Conservation (phyloP, 1,140 invertebrate genomes). For the Sinonovacula constricta region DNA sequence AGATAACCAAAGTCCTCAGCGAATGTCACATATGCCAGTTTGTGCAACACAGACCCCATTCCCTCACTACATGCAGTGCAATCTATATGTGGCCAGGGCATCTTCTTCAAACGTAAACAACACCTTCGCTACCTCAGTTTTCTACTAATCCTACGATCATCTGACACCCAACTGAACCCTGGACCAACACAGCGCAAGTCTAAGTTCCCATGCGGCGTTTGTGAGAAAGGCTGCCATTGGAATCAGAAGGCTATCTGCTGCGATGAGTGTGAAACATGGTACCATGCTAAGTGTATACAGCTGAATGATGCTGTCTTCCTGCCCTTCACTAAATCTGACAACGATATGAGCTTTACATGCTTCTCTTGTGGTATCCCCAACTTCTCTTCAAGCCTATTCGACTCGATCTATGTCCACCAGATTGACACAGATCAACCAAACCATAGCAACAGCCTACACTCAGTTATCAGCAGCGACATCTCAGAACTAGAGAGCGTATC, state of each 20-base stretch:
- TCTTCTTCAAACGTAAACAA: conserved; percentile 21
- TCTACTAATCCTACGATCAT: conserved; percentile 10
- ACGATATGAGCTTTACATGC: conserved; percentile 4
- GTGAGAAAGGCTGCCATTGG: conserved; percentile 17
- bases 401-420: conserved; percentile 20
- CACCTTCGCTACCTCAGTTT: conserved; percentile 19
- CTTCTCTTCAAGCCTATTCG: conserved; percentile 7
- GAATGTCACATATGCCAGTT: conserved; percentile 12
- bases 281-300: conserved; percentile 12
- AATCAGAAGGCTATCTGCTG: not conserved
- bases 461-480: conserved; percentile 22
- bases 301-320: conserved; percentile 24
- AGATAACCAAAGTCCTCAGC: too few species aligned
- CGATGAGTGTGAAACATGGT: conserved; percentile 12
- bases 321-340: conserved; percentile 25
- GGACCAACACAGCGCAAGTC: conserved; percentile 27
- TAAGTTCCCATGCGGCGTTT: not conserved
- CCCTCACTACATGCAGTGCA: conserved; percentile 9
- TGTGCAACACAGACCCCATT: too few species aligned
- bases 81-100: conserved; percentile 24
- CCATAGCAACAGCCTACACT: conserved; percentile 7
- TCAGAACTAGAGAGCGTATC: conserved; percentile 8
- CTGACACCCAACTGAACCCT: conserved; percentile 19
- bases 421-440: conserved; percentile 24
- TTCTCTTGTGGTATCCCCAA: not conserved